Evolutionary conservation across 92 coral and sea anemone species (phyloP).

Genomic region (Phenganax subtilis): DNA sequence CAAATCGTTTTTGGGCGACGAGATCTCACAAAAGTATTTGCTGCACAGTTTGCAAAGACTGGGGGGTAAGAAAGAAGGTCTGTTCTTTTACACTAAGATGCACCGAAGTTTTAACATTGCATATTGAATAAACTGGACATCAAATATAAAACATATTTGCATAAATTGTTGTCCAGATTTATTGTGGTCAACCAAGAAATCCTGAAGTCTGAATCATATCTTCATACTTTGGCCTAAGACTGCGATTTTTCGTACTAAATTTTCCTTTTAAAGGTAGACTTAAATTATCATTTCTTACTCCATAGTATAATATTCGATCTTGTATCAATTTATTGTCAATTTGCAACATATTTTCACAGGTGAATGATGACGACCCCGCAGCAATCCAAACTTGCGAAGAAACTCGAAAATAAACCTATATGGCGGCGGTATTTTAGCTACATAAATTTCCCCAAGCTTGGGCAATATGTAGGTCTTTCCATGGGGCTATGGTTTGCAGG

Average conservation of each 20-base stretch:
- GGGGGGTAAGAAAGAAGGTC: neutral
- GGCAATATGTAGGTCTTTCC: conserved; percentile 67
- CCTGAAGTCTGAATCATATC: neutral
- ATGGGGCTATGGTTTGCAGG: conserved; percentile 87
- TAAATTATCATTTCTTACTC: neutral
- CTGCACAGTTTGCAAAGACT: too few species aligned
- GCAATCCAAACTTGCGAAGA: neutral
- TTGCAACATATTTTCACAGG: neutral
- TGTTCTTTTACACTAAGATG: neutral
- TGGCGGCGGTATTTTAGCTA: conserved; percentile 28
- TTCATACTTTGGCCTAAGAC: neutral
- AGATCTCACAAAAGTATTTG: too few species aligned
- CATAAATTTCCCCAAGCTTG: conserved; percentile 14
- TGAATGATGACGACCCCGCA: neutral
- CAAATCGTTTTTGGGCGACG: neutral
- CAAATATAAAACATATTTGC: neutral
- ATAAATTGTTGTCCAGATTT: conserved; percentile 7
- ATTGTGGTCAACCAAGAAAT: conserved; percentile 4
- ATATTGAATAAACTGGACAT: neutral
- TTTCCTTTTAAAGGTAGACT: neutral
- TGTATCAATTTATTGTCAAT: neutral
- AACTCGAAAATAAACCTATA: conserved; percentile 11
- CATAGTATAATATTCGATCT: neutral
- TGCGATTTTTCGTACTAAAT: neutral
- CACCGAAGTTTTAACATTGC: neutral